Conservation (phyloP, 2,113 vertebrate species). For the Mixornis gularis region DNA sequence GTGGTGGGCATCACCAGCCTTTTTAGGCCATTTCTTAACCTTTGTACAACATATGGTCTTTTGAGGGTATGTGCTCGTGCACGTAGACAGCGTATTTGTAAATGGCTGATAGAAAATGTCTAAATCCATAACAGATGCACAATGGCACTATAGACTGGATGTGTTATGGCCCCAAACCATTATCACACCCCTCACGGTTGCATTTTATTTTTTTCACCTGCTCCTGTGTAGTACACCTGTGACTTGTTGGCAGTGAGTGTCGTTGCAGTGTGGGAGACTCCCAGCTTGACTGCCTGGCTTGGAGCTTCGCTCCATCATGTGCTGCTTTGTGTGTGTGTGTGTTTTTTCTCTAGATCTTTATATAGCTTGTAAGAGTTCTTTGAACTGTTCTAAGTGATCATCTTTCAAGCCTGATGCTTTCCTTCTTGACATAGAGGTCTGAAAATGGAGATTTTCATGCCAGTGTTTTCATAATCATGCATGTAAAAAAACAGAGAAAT, state of each 20-base stretch:
- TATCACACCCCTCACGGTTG: not conserved
- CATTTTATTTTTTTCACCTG: conserved; percentile 73
- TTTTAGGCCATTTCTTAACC: not conserved
- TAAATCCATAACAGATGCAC: not conserved
- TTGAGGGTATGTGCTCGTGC: not conserved
- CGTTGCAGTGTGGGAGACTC: conserved; percentile 34
- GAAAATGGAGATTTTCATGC: conserved; percentile 16
- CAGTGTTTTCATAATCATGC: conserved; percentile 4
- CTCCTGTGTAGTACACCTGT: conserved; percentile 70
- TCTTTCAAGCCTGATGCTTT: conserved; percentile 40
- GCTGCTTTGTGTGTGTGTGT: conserved; percentile 3
- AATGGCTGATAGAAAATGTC: not conserved
- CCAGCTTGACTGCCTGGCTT: conserved; percentile 54
- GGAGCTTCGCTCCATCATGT: conserved; percentile 18
- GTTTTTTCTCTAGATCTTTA: not conserved
- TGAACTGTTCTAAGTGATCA: conserved; percentile 29
- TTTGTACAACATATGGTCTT: not conserved
- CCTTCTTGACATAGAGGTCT: conserved; percentile 23
- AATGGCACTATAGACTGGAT: not conserved
- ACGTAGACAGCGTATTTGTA: not conserved
- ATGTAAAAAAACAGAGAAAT: not conserved
- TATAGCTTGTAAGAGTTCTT: conserved; percentile 32
- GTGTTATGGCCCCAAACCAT: conserved; percentile 15
- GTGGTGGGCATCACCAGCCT: not conserved
- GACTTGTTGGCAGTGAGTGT: conserved; percentile 64